These are phyloP conservation scores for Andricus quercusramuli DNA, from an alignment of 2,888 invertebrate genomes.

Conservation along the genomic window DNA sequence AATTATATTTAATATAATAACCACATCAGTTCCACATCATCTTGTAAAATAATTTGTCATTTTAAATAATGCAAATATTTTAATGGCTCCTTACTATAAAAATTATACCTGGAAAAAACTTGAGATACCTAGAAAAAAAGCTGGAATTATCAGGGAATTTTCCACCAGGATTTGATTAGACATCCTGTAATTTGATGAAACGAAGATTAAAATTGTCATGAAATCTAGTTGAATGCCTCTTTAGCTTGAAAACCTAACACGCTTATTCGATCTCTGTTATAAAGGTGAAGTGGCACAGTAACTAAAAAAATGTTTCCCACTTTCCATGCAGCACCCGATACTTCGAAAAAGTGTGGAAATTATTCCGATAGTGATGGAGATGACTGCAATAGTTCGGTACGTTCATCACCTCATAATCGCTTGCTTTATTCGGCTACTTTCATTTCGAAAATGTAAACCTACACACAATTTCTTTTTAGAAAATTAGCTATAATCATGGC, in stretches of 20 bases:
- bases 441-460: background rate
- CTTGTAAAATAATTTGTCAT: too few species aligned
- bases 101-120: too few species aligned
- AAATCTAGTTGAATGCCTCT: slow-evolving; percentile 50
- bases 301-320: slow-evolving; percentile 63
- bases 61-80: too few species aligned
- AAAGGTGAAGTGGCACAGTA: slow-evolving; percentile 58
- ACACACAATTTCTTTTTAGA: slow-evolving; percentile 18
- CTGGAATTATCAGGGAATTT: too few species aligned
- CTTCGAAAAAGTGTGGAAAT: slow-evolving; percentile 61
- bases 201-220: background rate
- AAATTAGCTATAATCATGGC: slow-evolving; percentile 22
- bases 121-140: too few species aligned
- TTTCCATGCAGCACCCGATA: slow-evolving; percentile 66
- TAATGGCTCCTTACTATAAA: too few species aligned
- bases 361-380: slow-evolving; percentile 64
- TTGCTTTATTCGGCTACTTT: slow-evolving; percentile 4
- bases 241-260: slow-evolving; percentile 53
- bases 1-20: too few species aligned
- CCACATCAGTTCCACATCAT: too few species aligned
- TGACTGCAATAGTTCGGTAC: slow-evolving; percentile 62
- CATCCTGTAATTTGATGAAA: background rate
- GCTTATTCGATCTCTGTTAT: slow-evolving; percentile 43
- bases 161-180: too few species aligned
- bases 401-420: slow-evolving; percentile 50